Conservation (phyloP, 2,113 vertebrate species). For the Odontesthes bonariensis region DNA sequence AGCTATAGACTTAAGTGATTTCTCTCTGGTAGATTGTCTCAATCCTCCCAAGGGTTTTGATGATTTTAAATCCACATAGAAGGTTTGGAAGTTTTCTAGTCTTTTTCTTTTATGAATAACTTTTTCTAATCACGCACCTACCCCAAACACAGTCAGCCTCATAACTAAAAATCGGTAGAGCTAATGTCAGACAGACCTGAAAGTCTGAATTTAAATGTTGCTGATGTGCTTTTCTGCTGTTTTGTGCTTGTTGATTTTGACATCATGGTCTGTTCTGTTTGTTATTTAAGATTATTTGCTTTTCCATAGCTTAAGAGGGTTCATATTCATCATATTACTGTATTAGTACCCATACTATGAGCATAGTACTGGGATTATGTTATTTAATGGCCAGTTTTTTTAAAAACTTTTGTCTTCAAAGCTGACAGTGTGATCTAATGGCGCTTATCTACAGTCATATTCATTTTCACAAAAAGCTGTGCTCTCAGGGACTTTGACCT, state of each 20-base stretch:
- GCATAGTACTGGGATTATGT: slow-evolving; percentile 48
- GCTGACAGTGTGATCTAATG: slow-evolving; percentile 66
- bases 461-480: slow-evolving; percentile 53
- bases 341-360: slow-evolving; percentile 52
- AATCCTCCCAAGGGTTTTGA: slow-evolving; percentile 1
- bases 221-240: slow-evolving; percentile 35
- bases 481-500: slow-evolving; percentile 79
- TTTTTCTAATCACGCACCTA: slow-evolving; percentile 15
- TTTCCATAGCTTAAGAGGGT: slow-evolving; percentile 54
- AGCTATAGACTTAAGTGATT: slow-evolving; percentile 37
- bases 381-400: slow-evolving; percentile 63
- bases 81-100: neutral
- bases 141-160: neutral
- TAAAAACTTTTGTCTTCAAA: slow-evolving; percentile 52
- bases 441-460: slow-evolving; percentile 59
- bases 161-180: neutral
- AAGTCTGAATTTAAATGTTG: slow-evolving; percentile 36
- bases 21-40: slow-evolving; percentile 42
- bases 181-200: neutral
- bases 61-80: slow-evolving; percentile 8
- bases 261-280: slow-evolving; percentile 61
- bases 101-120: neutral
- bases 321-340: slow-evolving; percentile 66
- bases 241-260: slow-evolving; percentile 58
- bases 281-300: slow-evolving; percentile 71